Base-by-base conservation (phyloP, 2,888 invertebrate genomes). In the Tuberolachnus salignus region DNA sequence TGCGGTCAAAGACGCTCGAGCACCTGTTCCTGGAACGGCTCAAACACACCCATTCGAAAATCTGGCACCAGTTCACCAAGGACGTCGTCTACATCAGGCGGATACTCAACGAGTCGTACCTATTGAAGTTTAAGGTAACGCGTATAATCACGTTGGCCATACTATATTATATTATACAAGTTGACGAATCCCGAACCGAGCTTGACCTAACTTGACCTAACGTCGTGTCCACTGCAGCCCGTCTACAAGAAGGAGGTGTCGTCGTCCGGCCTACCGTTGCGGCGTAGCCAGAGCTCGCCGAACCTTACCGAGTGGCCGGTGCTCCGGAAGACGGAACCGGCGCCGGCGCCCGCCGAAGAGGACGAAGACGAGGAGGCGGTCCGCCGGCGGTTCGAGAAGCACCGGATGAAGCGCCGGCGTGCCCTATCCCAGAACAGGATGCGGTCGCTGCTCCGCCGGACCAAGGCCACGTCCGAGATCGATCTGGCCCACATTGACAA, bases 61-160 rank as follows among this genome's bases (percentile, higher is more conserved):
- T 94, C 81, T 89, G 93, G 86, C 89, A 90, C 85, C 92, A 92
- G 81, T 91, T 93, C 82, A 90, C 92, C 55, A 91, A 90, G 85
- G 93, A 93, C 85, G 88, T 93, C 75, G 89, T 91, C 80, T 90
- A 91, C 83, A 87, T 93, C 81, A 88, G 93, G 80, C 89, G 92
- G 83, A 89, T 92, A 72, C 89, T 93, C 80, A 93, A 93, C 84
- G 94, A 95, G 86, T 88, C 94, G 26, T 92, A 94, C 83, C 88
- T 95, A 82, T 89, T 92, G 83, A 92, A 92, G 87, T 91, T 94
- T 80, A 94, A 93, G 90, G 92, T 92, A n/a, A 85, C 86, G 84
- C 81, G 63, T 19, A 8, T n/a, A 19, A 0, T 1, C 4, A 19
- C 10, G 55, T 3, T 34, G 34, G 3, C n/a, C 53, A 53, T 2